phyloP scores from a whole-genome alignment of 2,888 invertebrate genomes.

The Spodoptera exigua region DNA sequence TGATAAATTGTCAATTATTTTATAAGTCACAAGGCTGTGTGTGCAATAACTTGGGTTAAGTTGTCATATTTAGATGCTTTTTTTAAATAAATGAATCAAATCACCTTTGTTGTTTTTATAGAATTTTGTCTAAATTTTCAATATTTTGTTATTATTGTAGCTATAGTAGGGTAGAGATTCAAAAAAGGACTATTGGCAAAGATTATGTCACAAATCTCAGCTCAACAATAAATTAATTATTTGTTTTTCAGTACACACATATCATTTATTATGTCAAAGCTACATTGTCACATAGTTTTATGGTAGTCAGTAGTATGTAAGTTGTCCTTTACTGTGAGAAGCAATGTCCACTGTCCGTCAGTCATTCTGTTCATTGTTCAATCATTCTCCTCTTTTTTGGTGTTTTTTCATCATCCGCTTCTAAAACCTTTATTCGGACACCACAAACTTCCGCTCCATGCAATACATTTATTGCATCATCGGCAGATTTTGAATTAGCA shows the following conservation, averaged over 20 bases:
- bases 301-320: slow-evolving; percentile 44
- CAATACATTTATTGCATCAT: slow-evolving; percentile 91
- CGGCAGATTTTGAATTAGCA: slow-evolving; percentile 92
- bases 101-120: slow-evolving; percentile 23
- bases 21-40: slow-evolving; percentile 74
- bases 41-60: slow-evolving; percentile 73
- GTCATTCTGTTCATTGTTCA: slow-evolving; percentile 26
- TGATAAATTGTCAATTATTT: slow-evolving; percentile 70
- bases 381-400: slow-evolving; percentile 67
- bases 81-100: slow-evolving; percentile 53
- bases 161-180: slow-evolving; percentile 22
- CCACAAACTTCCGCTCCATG: slow-evolving; percentile 97
- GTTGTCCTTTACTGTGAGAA: slow-evolving; percentile 22
- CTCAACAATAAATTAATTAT: slow-evolving; percentile 58
- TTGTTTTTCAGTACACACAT: no score
- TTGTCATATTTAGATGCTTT: slow-evolving; percentile 56
- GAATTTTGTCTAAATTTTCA: background rate
- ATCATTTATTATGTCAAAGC: slow-evolving; percentile 63
- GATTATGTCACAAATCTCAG: slow-evolving; percentile 43
- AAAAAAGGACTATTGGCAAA: slow-evolving; percentile 23
- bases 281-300: slow-evolving; percentile 46
- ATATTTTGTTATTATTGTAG: background rate
- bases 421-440: slow-evolving; percentile 95
- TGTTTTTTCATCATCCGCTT: slow-evolving; percentile 92
- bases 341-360: slow-evolving; percentile 44